Conservation (phyloP, 2,113 vertebrate species). For the Cyanistes caeruleus region DNA sequence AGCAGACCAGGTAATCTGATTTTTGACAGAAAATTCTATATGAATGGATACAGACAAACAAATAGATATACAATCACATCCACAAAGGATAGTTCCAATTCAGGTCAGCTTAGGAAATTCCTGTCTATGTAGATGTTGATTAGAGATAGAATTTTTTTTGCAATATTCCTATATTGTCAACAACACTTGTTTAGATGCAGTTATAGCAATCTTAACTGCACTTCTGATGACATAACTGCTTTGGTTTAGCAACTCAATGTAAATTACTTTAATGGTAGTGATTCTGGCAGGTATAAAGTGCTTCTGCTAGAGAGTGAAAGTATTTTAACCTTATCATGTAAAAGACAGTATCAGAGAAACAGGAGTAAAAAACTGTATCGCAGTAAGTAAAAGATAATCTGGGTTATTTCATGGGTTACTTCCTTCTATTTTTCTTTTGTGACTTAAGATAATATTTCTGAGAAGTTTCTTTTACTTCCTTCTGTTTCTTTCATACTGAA, state of each 20-base stretch:
- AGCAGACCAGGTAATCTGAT: background rate
- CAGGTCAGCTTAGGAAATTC: background rate
- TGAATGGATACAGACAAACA: background rate
- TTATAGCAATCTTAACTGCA: background rate
- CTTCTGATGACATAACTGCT: background rate
- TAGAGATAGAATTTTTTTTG: background rate
- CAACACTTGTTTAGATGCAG: background rate
- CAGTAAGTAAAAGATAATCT: background rate
- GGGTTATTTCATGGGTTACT: background rate
- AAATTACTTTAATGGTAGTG: background rate
- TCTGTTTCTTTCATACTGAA: background rate
- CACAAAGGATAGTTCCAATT: background rate
- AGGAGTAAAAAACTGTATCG: background rate
- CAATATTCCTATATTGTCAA: background rate
- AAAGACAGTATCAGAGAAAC: background rate
- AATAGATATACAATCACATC: background rate
- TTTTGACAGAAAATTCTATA: background rate
- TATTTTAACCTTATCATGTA: background rate
- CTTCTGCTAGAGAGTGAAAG: background rate
- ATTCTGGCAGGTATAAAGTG: background rate
- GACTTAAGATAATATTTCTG: background rate
- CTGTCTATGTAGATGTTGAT: background rate
- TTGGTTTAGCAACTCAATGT: background rate
- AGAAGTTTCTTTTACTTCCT: background rate
- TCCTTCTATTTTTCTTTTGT: background rate